These are phyloP conservation scores for Scleropages formosus DNA, from an alignment of 2,797 vertebrate species.

Conservation along the genomic window DNA sequence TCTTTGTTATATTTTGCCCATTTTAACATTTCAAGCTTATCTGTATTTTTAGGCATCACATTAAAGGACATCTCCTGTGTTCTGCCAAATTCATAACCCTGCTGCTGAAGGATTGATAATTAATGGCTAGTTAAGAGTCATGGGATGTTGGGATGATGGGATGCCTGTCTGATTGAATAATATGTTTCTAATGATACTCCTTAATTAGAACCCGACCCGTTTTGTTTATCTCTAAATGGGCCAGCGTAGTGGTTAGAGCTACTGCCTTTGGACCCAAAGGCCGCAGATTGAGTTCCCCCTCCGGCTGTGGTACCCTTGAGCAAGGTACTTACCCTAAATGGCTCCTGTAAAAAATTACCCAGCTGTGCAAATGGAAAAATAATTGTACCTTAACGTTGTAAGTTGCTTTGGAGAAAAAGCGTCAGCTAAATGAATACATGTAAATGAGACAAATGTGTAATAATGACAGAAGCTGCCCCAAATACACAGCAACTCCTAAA, in stretches of 20 bases:
- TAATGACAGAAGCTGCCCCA: not conserved
- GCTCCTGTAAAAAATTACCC: too few species aligned
- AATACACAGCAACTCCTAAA: not conserved
- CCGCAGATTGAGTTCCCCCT: too few species aligned
- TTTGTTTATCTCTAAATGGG: not conserved
- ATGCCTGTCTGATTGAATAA: not conserved
- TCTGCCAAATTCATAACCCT: not conserved
- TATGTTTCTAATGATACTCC: conserved; percentile 22
- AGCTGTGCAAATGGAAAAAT: too few species aligned
- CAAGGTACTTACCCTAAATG: too few species aligned
- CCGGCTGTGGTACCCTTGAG: too few species aligned
- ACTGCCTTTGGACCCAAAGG: too few species aligned
- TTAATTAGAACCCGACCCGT: conserved; percentile 10
- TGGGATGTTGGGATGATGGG: conserved; percentile 16
- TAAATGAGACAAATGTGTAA: conserved; percentile 15
- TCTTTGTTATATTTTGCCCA: too few species aligned
- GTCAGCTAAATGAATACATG: too few species aligned
- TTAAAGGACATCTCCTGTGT: not conserved
- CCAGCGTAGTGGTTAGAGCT: too few species aligned
- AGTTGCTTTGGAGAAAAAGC: too few species aligned
- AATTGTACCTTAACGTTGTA: too few species aligned
- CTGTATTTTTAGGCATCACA: not conserved
- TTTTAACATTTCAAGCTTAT: too few species aligned
- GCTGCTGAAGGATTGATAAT: not conserved
- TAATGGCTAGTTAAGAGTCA: conserved; percentile 6